Base-by-base conservation (phyloP, 1,140 invertebrate species). In the Ips nitidus region DNA sequence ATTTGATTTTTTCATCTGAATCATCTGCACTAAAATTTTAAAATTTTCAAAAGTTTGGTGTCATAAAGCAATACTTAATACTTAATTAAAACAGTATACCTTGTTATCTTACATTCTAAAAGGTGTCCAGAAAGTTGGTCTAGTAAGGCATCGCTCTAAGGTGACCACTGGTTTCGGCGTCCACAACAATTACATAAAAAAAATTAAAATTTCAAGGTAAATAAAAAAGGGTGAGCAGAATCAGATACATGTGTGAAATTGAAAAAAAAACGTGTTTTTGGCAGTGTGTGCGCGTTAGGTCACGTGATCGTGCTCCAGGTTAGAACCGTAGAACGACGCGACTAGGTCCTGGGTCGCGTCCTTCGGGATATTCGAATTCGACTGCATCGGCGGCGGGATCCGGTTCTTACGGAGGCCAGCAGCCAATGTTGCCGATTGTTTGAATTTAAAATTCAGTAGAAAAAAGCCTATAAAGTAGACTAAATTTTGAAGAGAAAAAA, bases 341-440 rank as follows among this genome's bases (percentile, higher is more conserved):
- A n/a, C 5, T 41, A 3, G 60, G 2, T 3, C 42, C 40, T 45
- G 8, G 6, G 8, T 62, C 45, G 22, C 60, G n/a, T 52, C 60
- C 43, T 47, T 22, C 60, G 60, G 41, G 60, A 62, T 62, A 22
- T 22, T 41, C 60, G 60, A 45, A 62, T 62, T 62, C 60, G 60
- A 62, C 60, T 62, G 60, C 60, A 40, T 37, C 57, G 60, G 39
- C 45, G 45, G 45, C 45, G 45, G 45, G 45, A 50, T 50, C 45
- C 45, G 45, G 45, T 22, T 50, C 42, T 47, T 62, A 22, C n/a
- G 8, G 60, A 62, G 60, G 60, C 50, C 60, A 22, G 22, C 22
- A 22, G 22, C 22, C 22, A 22, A 22, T 22, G 22, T 22, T 22
- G 22, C 22, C 22, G 22, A 22, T 22, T 22, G 22, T 22, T 0